Evolutionary conservation across 2,888 invertebrate species (phyloP), one percentile per base, ranked within the genome.

Genomic region (Sinelater perroti): DNA sequence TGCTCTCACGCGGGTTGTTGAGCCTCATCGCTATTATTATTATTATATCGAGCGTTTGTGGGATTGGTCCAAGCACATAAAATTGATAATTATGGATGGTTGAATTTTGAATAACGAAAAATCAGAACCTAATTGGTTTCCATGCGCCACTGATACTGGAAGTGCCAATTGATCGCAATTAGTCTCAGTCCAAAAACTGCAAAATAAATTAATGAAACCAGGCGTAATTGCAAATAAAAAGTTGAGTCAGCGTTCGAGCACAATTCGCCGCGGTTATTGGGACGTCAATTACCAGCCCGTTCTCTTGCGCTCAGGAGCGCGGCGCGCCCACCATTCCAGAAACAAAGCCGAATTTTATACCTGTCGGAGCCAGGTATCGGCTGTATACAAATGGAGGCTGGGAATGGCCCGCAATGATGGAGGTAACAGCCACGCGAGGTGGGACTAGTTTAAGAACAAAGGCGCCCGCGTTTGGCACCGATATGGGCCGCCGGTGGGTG

Each of bases 321-420:
- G n/a, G n/a, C n/a, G n/a, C n/a, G n/a, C n/a, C n/a, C n/a, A n/a
- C n/a, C n/a, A n/a, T n/a, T n/a, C n/a, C n/a, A n/a, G n/a, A n/a
- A n/a, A n/a, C n/a, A n/a, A n/a, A n/a, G n/a, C n/a, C n/a, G n/a
- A n/a, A n/a, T n/a, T n/a, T n/a, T n/a, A n/a, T n/a, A n/a, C n/a
- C n/a, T n/a, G n/a, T n/a, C n/a, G n/a, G n/a, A n/a, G n/a, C n/a
- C n/a, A n/a, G 11, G 3, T 13, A 33, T 10, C 14, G 10, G 7
- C 8, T 33, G 3, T 51, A 51, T 51, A 40, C 51, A 51, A 51
- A 51, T 51, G 42, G 51, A 31, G 42, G 20, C 38, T 51, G 51
- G 40, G 51, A 51, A 51, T 31, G 38, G 31, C 40, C 31, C 42
- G 38, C 26, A 26, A n/a, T 24, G 42, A 18, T 38, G 38, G 13